Evolutionary conservation across 2,797 vertebrate species (phyloP).

Genomic region (Rhinoraja longicauda): DNA sequence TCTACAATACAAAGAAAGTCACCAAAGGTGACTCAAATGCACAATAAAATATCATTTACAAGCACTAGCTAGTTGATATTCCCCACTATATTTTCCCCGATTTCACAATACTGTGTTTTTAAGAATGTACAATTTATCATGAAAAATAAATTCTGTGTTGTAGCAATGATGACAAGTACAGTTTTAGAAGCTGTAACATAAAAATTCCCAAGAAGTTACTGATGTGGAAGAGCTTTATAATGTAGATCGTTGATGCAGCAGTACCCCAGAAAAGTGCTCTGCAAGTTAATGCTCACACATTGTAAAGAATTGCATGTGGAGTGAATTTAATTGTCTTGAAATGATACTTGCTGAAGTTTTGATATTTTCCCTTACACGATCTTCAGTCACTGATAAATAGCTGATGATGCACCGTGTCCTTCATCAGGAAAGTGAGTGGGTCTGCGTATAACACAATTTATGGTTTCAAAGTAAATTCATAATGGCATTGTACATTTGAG

Average conservation of each 20-base stretch:
- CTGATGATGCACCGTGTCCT: slow-evolving; percentile 22
- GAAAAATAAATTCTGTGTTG: slow-evolving; percentile 39
- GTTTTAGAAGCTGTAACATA: slow-evolving; percentile 38
- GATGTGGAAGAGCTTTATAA: slow-evolving; percentile 37
- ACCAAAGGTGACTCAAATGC: slow-evolving; percentile 65
- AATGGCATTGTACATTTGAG: slow-evolving; percentile 96
- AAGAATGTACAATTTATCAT: slow-evolving; percentile 39
- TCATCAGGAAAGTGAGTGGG: slow-evolving; percentile 12
- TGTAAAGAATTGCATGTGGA: slow-evolving; percentile 24
- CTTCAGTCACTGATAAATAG: slow-evolving; percentile 26
- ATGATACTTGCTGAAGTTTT: slow-evolving; percentile 31
- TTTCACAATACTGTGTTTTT: slow-evolving; percentile 39
- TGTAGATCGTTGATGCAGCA: slow-evolving; percentile 22
- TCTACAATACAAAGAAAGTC: slow-evolving; percentile 71
- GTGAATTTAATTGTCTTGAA: slow-evolving; percentile 35
- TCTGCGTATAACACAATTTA: background rate
- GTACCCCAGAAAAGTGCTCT: slow-evolving; percentile 12
- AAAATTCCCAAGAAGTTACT: slow-evolving; percentile 33
- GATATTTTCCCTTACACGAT: slow-evolving; percentile 28
- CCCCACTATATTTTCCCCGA: slow-evolving; percentile 37
- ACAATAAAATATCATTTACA: slow-evolving; percentile 40
- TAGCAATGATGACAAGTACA: slow-evolving; percentile 38
- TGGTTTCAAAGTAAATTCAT: slow-evolving; percentile 59
- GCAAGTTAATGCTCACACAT: slow-evolving; percentile 30
- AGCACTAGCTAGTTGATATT: slow-evolving; percentile 39